A percentile compares a stretch with the other conserved stretches of the same genome.
phyloP scores from a whole-genome alignment of 2,888 invertebrate genomes.

The Tolmerus cingulatus region DNA sequence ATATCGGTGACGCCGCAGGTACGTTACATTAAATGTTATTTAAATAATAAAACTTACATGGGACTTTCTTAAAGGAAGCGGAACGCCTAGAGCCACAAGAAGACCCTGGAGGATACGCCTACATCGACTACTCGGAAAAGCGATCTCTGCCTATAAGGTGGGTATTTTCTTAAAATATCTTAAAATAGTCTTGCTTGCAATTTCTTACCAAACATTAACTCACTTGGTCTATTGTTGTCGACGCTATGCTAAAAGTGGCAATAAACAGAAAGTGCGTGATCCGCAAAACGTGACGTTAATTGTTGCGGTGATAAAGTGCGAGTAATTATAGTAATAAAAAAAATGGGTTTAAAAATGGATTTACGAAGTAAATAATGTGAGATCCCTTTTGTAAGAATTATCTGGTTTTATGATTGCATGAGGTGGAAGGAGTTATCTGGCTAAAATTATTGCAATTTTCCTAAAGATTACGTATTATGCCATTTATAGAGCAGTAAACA shows the following conservation, averaged over 20 bases:
- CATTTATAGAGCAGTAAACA: neutral
- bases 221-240: neutral
- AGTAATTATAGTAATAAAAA: neutral
- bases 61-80: slow-evolving; percentile 70
- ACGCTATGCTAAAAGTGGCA: neutral
- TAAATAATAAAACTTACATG: neutral
- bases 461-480: neutral
- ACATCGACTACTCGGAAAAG: slow-evolving; percentile 94
- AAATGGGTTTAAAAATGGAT: neutral
- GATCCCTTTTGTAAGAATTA: neutral
- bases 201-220: neutral
- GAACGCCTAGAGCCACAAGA: slow-evolving; percentile 85
- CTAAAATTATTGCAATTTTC: neutral
- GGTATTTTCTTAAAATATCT: neutral
- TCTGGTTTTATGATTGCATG: neutral
- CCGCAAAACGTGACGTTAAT: neutral
- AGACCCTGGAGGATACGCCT: slow-evolving; percentile 77
- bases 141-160: slow-evolving; percentile 78
- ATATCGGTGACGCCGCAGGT: slow-evolving; percentile 95
- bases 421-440: neutral
- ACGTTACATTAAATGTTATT: slow-evolving; percentile 52
- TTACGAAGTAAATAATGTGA: neutral
- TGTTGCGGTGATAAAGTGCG: neutral
- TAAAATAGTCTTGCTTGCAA: neutral
- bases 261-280: neutral